These are phyloP conservation scores for Argyrosomus regius DNA, from an alignment of 2,797 vertebrate genomes.

Conservation along the genomic window DNA sequence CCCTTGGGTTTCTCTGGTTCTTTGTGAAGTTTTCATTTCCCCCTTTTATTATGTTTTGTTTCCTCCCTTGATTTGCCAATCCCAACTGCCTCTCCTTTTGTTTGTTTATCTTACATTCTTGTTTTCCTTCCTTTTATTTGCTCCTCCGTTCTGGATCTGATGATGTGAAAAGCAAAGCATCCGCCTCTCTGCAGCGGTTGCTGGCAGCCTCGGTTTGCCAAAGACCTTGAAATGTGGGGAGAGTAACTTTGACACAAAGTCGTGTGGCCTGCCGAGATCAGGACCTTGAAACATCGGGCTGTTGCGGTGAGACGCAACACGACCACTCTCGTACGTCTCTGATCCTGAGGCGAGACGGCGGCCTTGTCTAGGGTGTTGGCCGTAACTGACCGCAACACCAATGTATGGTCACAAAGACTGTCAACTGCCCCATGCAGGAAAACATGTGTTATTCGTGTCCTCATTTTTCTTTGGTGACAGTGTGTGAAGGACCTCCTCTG, in stretches of 20 bases:
- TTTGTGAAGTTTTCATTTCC: constrained; percentile 27
- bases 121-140: constrained; percentile 44
- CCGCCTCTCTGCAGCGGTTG: constrained; percentile 23
- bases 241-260: constrained; percentile 47
- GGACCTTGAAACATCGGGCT: constrained; percentile 40
- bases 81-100: constrained; percentile 18
- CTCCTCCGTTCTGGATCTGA: constrained; percentile 23
- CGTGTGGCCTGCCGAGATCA: constrained; percentile 33
- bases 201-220: constrained; percentile 39
- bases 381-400: constrained; percentile 47
- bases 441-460: background rate
- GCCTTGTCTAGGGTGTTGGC: constrained; percentile 30
- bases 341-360: background rate
- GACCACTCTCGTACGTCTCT: constrained; percentile 16
- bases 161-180: constrained; percentile 44
- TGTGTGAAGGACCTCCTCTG: background rate
- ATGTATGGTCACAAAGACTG: constrained; percentile 23
- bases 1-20: background rate
- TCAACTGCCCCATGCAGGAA: constrained; percentile 1
- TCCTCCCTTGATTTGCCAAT: constrained; percentile 10
- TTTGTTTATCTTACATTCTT: constrained; percentile 23
- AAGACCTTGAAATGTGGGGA: constrained; percentile 61
- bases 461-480: background rate
- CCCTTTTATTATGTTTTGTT: constrained; percentile 15
- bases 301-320: constrained; percentile 44